Evolutionary conservation across 2,113 vertebrate genomes (phyloP).

Genomic region (Barbus barbus): DNA sequence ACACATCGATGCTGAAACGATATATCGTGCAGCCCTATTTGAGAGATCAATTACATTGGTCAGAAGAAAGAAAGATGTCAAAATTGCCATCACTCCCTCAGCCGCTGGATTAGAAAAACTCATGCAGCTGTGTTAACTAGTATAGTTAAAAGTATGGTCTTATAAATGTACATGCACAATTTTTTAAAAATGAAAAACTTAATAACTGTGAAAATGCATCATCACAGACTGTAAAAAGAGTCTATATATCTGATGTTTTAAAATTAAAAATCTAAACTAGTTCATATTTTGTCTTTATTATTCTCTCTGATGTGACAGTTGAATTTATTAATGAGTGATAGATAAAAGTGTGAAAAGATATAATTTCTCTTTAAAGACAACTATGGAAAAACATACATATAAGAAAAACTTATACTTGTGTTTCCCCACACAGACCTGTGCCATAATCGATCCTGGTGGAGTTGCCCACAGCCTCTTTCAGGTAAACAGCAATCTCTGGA

Average conservation of each 20-base stretch:
- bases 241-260: neutral
- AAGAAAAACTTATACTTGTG: neutral
- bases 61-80: no score
- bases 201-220: no score
- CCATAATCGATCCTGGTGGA: conserved; percentile 96
- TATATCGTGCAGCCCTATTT: no score
- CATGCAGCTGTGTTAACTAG: no score
- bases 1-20: no score
- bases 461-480: conserved; percentile 94
- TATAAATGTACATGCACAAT: no score
- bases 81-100: no score
- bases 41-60: no score
- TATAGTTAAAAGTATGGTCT: no score
- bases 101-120: no score
- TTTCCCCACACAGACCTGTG: conserved; percentile 79
- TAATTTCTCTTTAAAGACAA: neutral
- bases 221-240: neutral
- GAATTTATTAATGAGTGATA: neutral
- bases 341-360: neutral
- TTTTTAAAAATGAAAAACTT: no score
- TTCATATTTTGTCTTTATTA: neutral
- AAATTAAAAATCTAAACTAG: neutral
- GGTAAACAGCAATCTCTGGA: conserved; percentile 88
- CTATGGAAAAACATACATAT: neutral
- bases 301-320: neutral